A percentile compares a stretch with the other conserved stretches of the same genome.
Evolutionary conservation across 2,113 vertebrate genomes (phyloP).

Genomic region (Dasyornis broadbenti): DNA sequence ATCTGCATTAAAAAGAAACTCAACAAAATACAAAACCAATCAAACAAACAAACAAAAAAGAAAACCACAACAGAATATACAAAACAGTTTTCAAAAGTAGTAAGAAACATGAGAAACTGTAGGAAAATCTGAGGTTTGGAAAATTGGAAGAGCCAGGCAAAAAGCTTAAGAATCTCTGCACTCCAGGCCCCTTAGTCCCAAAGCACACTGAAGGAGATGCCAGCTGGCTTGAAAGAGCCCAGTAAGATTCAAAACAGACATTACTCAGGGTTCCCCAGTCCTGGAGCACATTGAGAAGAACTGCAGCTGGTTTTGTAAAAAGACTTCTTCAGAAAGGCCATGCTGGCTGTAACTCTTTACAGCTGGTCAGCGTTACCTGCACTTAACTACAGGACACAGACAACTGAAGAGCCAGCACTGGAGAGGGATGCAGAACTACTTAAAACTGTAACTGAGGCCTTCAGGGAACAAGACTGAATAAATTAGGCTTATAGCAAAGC

Average conservation of each 20-base stretch:
- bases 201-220: not conserved
- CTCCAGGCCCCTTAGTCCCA: not conserved
- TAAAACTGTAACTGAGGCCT: not conserved
- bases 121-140: slow-evolving; percentile 12
- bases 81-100: not conserved
- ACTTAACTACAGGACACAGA: not conserved
- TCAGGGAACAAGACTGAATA: not conserved
- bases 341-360: not conserved
- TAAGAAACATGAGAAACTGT: not conserved
- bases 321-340: not conserved
- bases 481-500: not conserved
- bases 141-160: not conserved
- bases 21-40: not conserved
- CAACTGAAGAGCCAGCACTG: not conserved
- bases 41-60: not conserved
- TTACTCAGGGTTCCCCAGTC: not conserved
- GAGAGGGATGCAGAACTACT: not conserved
- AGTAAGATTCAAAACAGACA: not conserved
- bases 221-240: not conserved
- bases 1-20: not conserved
- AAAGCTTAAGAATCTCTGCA: not conserved
- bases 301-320: not conserved
- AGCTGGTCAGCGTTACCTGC: not conserved
- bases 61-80: not conserved
- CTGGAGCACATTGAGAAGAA: not conserved